Conservation (phyloP, 2,888 invertebrate species). For the Drosophila mayaguana region DNA sequence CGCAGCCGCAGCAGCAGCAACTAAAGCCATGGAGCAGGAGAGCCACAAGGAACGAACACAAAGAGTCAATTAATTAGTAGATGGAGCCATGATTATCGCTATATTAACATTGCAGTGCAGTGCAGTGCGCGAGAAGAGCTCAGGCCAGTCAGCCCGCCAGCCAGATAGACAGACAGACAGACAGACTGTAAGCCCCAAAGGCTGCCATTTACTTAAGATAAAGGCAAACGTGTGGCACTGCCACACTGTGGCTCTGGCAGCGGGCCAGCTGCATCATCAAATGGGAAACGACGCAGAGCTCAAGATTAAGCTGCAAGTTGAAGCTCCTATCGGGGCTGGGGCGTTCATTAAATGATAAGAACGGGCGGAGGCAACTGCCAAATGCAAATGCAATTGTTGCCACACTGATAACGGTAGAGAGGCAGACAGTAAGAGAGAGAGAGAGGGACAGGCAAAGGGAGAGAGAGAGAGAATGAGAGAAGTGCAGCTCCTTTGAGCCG, state of each 20-base stretch:
- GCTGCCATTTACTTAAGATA: slow-evolving; percentile 80
- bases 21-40: background rate
- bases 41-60: slow-evolving; percentile 73
- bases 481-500: slow-evolving; percentile 26
- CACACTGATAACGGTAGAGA: slow-evolving; percentile 36
- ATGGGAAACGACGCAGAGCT: slow-evolving; percentile 15
- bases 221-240: slow-evolving; percentile 70
- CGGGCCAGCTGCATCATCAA: slow-evolving; percentile 12
- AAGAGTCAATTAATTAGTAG: slow-evolving; percentile 86
- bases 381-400: slow-evolving; percentile 51
- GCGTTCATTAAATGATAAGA: slow-evolving; percentile 80
- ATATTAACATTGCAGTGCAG: slow-evolving; percentile 75
- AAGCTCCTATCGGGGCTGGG: slow-evolving; percentile 30
- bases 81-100: slow-evolving; percentile 84
- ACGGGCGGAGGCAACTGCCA: slow-evolving; percentile 39
- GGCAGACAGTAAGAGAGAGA: slow-evolving; percentile 2
- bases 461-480: background rate
- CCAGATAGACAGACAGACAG: too few relatives aligned
- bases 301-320: slow-evolving; percentile 23
- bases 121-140: slow-evolving; percentile 6
- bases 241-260: background rate
- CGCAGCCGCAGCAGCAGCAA: background rate
- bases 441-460: background rate
- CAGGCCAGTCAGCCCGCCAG: background rate
- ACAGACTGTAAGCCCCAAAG: slow-evolving; percentile 25